Base-by-base conservation (phyloP, 2,113 vertebrate species). In the Nestor notabilis region DNA sequence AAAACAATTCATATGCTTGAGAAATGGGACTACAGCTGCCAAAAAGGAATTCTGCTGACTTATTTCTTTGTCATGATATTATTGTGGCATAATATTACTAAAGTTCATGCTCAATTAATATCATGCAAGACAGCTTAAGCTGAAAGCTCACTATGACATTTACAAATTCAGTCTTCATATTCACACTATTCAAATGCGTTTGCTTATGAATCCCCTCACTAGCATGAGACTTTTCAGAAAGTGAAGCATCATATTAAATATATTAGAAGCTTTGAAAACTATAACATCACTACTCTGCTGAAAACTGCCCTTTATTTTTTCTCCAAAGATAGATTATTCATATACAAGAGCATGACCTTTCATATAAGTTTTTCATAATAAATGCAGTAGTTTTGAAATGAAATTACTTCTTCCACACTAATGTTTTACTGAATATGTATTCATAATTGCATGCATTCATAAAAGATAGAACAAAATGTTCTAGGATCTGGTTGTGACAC, bases 381-480 rank as follows among this genome's bases (percentile, higher is more conserved):
- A 93, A 93, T 83, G 52, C 7, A 68, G 27, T 9, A 76, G 61
- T 83, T 83, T 87, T 87, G 56, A 93, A 89, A 83, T 76, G 84
- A 89, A 96, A 81, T 79, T 1, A 75, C 25, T 85, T 79, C 70
- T 63, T 76, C 43, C 33, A 91, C 23, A 63, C 50, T 65, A 76
- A 55, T 39, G 10, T 85, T 96, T 93, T 83, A 76, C 35, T 90
- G 71, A 82, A 74, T 86, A 91, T 18, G 29, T 69, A 87, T 93
- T 91, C 56, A 43, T 74, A 82, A 72, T 35, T 49, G 9, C n/a
- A 74, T 39, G 43, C 41, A 80, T 79, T 90, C 52, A 77, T 79
- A 63, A 88, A 87, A 85, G 72, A 61, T 21, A 76, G 80, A 96
- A 95, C 47, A 96, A 90, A 91, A 91, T 96, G 78, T 91, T 96